Conservation (phyloP, 37 sponge, comb jelly and placozoan species). For the Oscarella lobularis region DNA sequence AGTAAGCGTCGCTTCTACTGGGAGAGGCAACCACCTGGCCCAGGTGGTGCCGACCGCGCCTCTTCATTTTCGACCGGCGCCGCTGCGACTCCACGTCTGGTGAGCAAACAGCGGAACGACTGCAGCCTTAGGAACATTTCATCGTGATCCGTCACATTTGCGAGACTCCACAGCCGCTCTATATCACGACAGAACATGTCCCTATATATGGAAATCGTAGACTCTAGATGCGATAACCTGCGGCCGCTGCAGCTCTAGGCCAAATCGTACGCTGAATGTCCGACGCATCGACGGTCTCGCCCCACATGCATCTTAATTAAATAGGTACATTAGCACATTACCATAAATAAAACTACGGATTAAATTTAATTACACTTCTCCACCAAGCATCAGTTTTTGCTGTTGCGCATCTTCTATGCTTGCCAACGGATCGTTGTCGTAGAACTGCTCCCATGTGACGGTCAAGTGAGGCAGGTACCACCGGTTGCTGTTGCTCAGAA, state of each 20-base stretch:
- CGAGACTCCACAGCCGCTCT: conserved; percentile 4
- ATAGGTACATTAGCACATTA: not conserved
- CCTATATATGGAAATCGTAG: not conserved
- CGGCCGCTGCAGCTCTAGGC: conserved; percentile 10
- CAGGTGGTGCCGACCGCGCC: not conserved
- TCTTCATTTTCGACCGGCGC: not conserved
- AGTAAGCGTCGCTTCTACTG: too few relatives aligned
- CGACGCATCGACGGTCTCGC: not conserved
- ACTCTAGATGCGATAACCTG: not conserved
- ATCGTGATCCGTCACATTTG: not conserved
- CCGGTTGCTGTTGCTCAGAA: not conserved
- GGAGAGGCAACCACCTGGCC: not conserved
- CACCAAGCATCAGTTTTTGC: not conserved
- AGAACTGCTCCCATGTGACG: not conserved
- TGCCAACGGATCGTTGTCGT: not conserved
- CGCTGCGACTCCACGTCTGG: not conserved
- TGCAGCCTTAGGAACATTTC: not conserved
- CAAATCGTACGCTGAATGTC: not conserved
- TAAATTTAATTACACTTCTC: not conserved
- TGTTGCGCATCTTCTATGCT: not conserved
- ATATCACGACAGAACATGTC: not conserved
- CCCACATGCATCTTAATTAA: not conserved
- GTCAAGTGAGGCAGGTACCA: conserved; percentile 1
- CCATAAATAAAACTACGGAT: not conserved
- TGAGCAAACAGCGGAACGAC: conserved; percentile 5